Evolutionary conservation across 2,888 invertebrate genomes (phyloP).

Genomic region (Ditula angustiorana): DNA sequence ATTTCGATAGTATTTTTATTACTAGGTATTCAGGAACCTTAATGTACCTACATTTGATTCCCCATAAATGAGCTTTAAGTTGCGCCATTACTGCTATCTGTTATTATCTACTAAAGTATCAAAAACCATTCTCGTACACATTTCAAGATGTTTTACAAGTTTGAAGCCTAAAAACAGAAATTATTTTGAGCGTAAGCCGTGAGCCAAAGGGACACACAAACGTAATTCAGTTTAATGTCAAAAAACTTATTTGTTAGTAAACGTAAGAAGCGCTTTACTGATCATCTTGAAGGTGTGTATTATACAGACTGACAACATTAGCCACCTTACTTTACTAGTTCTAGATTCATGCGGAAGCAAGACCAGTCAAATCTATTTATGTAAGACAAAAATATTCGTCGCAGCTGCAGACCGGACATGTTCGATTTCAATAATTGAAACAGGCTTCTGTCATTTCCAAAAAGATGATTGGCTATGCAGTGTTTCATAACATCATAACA

Average conservation of each 20-base stretch:
- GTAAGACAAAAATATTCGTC: conserved; percentile 11
- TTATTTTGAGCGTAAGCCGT: too few relatives aligned
- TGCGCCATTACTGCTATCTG: too few relatives aligned
- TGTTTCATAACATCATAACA: conserved; percentile 37
- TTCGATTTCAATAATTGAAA: conserved; percentile 29
- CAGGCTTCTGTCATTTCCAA: conserved; percentile 30
- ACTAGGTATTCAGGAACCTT: too few relatives aligned
- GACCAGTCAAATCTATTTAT: not conserved
- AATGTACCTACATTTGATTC: too few relatives aligned
- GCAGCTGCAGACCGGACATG: conserved; percentile 29
- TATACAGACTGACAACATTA: not conserved
- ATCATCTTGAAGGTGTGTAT: not conserved
- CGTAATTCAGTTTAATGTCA: not conserved
- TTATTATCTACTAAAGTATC: too few relatives aligned
- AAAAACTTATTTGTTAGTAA: not conserved
- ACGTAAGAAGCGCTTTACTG: not conserved
- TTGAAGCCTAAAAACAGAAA: too few relatives aligned
- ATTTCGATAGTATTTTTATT: too few relatives aligned
- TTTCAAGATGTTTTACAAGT: too few relatives aligned
- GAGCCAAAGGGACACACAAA: too few relatives aligned
- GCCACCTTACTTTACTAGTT: not conserved
- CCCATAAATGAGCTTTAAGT: too few relatives aligned
- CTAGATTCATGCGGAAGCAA: conserved; percentile 18
- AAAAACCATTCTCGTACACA: too few relatives aligned
- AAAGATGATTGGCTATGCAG: conserved; percentile 37